Conservation (phyloP, 2,797 vertebrate species). For the Craterocephalus amniculus region DNA sequence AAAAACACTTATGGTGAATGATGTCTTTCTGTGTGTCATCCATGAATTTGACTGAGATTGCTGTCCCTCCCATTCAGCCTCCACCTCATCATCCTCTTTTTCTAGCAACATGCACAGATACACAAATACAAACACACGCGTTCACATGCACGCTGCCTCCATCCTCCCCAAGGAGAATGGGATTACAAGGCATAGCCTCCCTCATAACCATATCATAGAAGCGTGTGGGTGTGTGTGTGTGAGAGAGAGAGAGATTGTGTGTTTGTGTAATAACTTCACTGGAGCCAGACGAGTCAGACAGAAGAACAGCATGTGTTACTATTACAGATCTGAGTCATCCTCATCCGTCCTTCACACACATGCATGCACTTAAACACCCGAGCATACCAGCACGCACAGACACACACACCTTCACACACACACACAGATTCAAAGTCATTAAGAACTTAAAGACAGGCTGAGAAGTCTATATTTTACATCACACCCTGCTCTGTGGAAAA, state of each 20-base stretch:
- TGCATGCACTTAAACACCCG: background rate
- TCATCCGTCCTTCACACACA: slow-evolving; percentile 42
- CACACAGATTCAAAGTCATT: background rate
- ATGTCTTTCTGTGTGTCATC: slow-evolving; percentile 2
- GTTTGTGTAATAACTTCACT: slow-evolving; percentile 74
- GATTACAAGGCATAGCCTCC: slow-evolving; percentile 73
- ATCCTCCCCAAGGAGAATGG: slow-evolving; percentile 57
- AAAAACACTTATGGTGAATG: slow-evolving; percentile 10
- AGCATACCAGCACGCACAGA: background rate
- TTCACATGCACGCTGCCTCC: slow-evolving; percentile 22
- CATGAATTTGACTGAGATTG: too few relatives aligned
- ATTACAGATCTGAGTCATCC: slow-evolving; percentile 50
- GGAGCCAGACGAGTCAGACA: slow-evolving; percentile 79
- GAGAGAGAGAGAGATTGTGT: slow-evolving; percentile 28
- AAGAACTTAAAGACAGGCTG: background rate
- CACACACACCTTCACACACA: slow-evolving; percentile 22
- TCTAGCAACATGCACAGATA: background rate
- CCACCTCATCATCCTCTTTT: slow-evolving; percentile 1
- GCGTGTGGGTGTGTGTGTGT: slow-evolving; percentile 15
- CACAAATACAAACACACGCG: slow-evolving; percentile 10
- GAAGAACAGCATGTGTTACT: slow-evolving; percentile 53
- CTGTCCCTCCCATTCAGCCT: background rate
- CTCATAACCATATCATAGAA: slow-evolving; percentile 81
- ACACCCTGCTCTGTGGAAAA: background rate
- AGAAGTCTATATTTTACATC: background rate